Evolutionary conservation across 1,140 invertebrate species (phyloP), one percentile per base, ranked within the genome.

Genomic region (Drosophila lowei): DNA sequence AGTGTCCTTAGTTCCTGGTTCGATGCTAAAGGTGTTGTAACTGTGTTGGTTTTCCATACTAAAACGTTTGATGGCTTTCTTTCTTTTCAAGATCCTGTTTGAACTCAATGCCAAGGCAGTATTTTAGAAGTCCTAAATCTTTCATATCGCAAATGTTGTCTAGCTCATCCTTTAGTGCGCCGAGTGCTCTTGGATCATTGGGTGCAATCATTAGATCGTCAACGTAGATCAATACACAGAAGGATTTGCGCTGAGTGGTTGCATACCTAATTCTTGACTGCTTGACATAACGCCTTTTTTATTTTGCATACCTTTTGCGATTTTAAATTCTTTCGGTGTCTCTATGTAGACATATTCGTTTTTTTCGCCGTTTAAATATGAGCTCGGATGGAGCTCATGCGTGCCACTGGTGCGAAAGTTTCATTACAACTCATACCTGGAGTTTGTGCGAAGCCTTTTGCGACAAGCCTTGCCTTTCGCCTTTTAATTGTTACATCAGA

Each of bases 341-440:
- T 46, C 16, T 9, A 46, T 16, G 86, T n/a, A n/a, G n/a, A n/a
- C n/a, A n/a, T n/a, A n/a, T n/a, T n/a, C n/a, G n/a, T n/a, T n/a
- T n/a, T n/a, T n/a, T n/a, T n/a, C n/a, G n/a, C n/a, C n/a, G n/a
- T n/a, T n/a, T n/a, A n/a, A n/a, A n/a, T n/a, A n/a, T n/a, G 3
- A 92, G 9, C 38, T 42, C 90, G 61, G 46, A 92, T 76, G 11
- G 92, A 84, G 28, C 30, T 64, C 28, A 74, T 63, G 38, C 70
- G 74, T 5, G 77, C 79, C 6, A 92, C 91, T 13, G 91, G 91
- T n/a, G 84, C 67, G 63, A 91, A 92, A 8, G 90, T 92, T 68
- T 92, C 83, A 11, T 65, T 47, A 54, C 84, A 92, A 48, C 92
- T 91, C 6, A 92, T 71, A 5, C 92, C 92, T 4, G 79, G 23